A percentile compares a stretch with the other conserved stretches of the same genome.
phyloP scores from a whole-genome alignment of 2,888 invertebrate species.

The Cheilosia vernalis region DNA sequence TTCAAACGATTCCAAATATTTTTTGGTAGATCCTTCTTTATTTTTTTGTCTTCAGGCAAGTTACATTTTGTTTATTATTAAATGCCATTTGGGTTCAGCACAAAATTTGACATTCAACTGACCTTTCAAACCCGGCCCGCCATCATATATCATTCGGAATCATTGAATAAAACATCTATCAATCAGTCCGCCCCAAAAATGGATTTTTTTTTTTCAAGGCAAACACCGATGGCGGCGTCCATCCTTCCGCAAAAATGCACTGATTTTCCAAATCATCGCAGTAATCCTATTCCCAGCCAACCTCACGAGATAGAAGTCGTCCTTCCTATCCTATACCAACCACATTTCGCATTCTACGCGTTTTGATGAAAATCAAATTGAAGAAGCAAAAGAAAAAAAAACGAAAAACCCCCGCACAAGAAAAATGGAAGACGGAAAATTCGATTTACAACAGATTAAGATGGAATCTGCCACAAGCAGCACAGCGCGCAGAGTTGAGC shows the following conservation, averaged over 20 bases:
- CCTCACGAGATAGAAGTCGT: background rate
- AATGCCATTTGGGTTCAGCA: no score
- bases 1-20: no score
- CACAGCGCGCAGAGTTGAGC: constrained; percentile 42
- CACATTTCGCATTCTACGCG: constrained; percentile 67
- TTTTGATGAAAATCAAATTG: constrained; percentile 71
- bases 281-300: constrained; percentile 54
- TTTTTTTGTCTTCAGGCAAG: no score
- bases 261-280: constrained; percentile 70
- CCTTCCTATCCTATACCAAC: constrained; percentile 1
- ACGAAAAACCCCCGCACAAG: constrained; percentile 15
- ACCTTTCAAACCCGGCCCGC: constrained; percentile 1
- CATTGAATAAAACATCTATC: constrained; percentile 50
- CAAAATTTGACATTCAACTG: constrained; percentile 10
- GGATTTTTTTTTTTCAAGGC: constrained; percentile 56
- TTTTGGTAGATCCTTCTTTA: no score
- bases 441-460: constrained; percentile 75
- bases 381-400: constrained; percentile 34
- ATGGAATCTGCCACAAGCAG: constrained; percentile 74
- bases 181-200: constrained; percentile 40
- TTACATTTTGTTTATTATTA: no score
- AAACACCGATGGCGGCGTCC: constrained; percentile 49
- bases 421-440: constrained; percentile 60
- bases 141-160: constrained; percentile 40
- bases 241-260: constrained; percentile 70